Percentiles rank a stretch among this genome's conserved stretches.
Conservation (phyloP, 2,797 vertebrate species). For the Clarias platycephalus region DNA sequence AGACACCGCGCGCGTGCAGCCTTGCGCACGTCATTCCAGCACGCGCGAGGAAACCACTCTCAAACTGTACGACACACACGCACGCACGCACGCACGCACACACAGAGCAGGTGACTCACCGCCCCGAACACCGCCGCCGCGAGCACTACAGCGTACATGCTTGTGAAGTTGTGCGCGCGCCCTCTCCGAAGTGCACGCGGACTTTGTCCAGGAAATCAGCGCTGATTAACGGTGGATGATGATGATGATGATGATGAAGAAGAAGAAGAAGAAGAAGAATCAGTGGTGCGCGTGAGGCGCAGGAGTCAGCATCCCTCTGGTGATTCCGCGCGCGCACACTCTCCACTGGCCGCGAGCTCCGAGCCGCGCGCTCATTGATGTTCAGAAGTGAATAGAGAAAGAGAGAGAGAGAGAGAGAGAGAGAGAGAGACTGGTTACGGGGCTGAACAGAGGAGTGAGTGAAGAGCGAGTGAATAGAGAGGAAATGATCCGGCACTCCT, state of each 20-base stretch:
- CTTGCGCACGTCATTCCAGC: neutral
- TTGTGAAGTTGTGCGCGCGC: conserved; percentile 32
- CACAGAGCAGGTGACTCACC: conserved; percentile 62
- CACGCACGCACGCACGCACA: neutral
- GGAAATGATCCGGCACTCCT: conserved; percentile 28
- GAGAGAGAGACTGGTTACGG: neutral
- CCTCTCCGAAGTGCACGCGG: neutral
- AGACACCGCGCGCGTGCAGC: neutral
- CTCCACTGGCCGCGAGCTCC: neutral
- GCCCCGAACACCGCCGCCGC: conserved; percentile 64
- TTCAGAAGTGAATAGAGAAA: neutral
- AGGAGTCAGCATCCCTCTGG: neutral
- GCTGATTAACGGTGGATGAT: neutral
- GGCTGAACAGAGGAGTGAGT: neutral
- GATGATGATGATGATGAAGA: conserved; percentile 7
- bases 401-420: neutral
- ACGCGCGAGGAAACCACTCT: neutral
- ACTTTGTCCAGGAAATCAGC: neutral
- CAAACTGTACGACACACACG: neutral
- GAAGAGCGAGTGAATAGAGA: conserved; percentile 24
- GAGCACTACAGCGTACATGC: conserved; percentile 64
- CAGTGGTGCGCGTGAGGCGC: conserved; percentile 6
- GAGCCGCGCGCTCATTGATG: neutral
- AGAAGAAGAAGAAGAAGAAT: neutral
- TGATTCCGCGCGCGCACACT: neutral